Evolutionary conservation across 1,140 invertebrate genomes (phyloP), one percentile per base, ranked within the genome.

Genomic region (Venturia canescens): DNA sequence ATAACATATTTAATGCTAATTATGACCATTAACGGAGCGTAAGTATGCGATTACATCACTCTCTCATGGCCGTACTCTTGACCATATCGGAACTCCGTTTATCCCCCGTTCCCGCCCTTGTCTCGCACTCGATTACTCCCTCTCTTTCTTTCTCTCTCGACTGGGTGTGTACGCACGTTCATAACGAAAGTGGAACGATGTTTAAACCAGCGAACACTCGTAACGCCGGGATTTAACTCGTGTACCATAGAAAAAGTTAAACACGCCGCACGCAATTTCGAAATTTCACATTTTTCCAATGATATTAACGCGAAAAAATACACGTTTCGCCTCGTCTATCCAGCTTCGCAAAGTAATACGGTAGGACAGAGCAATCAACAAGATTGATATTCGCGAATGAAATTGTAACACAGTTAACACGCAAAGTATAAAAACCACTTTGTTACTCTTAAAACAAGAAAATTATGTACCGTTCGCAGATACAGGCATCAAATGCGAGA

Each of bases 1-100:
- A 53, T 44, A 85, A 85, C 84, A 80, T 84, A 84, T 86, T 85
- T 86, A 85, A 86, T 86, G 82, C 85, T 88, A 86, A 87, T 88
- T 86, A 88, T 86, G 85, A 80, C 83, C 84, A 87, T 88, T 86
- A 79, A 82, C 82, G 84, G 86, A 82, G 81, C 77, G 78, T 77
- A 81, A 67, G 78, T 86, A 80, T 81, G 81, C 77, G 83, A 82
- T 83, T 84, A 80, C 83, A 79, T 85, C 80, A 85, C 79, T 77
- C 80, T 77, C 80, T 82, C 76, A 72, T 82, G 83, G 80, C 82
- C 84, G 74, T 78, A 83, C 83, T 83, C 69, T 74, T 80, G 57
- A 72, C 63, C 80, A 86, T 84, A 84, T 84, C 83, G 83, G 44
- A 76, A 76, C 80, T 63, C n/a, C 60, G 31, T 44, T 38, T 23